These are phyloP conservation scores for Archips crataeganus DNA, from an alignment of 2,888 invertebrate genomes.

Conservation along the genomic window DNA sequence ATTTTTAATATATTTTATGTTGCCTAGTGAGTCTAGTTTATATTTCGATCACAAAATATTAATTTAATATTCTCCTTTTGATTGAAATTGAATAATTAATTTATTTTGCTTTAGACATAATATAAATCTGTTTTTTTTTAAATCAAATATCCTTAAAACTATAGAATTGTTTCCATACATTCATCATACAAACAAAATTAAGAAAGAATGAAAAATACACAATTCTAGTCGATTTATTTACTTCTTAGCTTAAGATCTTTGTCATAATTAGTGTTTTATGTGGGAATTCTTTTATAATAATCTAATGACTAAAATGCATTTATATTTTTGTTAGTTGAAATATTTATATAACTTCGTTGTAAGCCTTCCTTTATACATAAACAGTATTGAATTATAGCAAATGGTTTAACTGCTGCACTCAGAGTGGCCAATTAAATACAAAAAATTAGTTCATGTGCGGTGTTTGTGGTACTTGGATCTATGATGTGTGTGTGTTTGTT, in stretches of 20 bases:
- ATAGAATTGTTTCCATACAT: neutral
- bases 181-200: neutral
- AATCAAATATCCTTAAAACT: neutral
- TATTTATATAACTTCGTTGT: too few relatives aligned
- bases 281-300: neutral
- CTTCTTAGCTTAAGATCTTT: slow-evolving; percentile 13
- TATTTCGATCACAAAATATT: neutral
- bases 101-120: neutral
- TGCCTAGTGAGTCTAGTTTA: slow-evolving; percentile 6
- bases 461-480: too few relatives aligned
- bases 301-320: slow-evolving; percentile 15
- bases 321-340: neutral
- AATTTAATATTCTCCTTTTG: neutral
- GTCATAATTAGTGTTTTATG: neutral
- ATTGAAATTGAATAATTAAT: neutral
- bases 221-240: slow-evolving; percentile 35
- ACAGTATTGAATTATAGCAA: neutral
- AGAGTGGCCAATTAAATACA: too few relatives aligned
- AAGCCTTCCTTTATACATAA: neutral
- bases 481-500: too few relatives aligned
- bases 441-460: too few relatives aligned
- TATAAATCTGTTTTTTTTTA: too few relatives aligned
- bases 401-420: too few relatives aligned
- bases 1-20: slow-evolving; percentile 3
- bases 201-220: neutral